phyloP scores from a whole-genome alignment of 2,888 invertebrate species.

The Ctenicera cuprea region DNA sequence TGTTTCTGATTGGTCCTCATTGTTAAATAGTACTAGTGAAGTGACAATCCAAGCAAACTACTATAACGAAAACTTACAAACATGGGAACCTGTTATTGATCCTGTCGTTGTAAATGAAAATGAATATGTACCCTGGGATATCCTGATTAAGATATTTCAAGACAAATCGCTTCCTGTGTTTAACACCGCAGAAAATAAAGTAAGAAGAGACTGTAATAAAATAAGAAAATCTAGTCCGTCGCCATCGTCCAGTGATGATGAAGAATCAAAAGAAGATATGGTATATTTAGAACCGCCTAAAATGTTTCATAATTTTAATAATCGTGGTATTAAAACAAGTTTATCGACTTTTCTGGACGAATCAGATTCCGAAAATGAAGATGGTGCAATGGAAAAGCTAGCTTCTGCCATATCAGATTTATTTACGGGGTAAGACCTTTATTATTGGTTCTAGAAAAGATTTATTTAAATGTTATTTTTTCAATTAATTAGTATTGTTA shows the following conservation, averaged over 20 bases:
- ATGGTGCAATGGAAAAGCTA: slow-evolving; percentile 81
- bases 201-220: slow-evolving; percentile 56
- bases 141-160: slow-evolving; percentile 79
- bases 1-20: slow-evolving; percentile 81
- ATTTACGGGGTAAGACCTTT: slow-evolving; percentile 79
- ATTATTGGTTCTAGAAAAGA: slow-evolving; percentile 14
- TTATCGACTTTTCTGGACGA: slow-evolving; percentile 77
- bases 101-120: slow-evolving; percentile 82
- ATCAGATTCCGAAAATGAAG: slow-evolving; percentile 85
- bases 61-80: slow-evolving; percentile 69
- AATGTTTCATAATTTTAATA: slow-evolving; percentile 64
- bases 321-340: slow-evolving; percentile 72
- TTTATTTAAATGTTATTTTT: no score
- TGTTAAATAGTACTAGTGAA: slow-evolving; percentile 69
- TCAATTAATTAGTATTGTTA: no score
- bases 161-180: slow-evolving; percentile 70
- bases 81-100: slow-evolving; percentile 91
- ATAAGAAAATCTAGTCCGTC: slow-evolving; percentile 62
- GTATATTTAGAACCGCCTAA: slow-evolving; percentile 70
- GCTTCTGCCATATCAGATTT: slow-evolving; percentile 84
- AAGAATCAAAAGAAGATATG: slow-evolving; percentile 71
- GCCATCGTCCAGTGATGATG: slow-evolving; percentile 67
- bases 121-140: slow-evolving; percentile 83
- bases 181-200: slow-evolving; percentile 61
- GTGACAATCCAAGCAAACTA: slow-evolving; percentile 73